Conservation (phyloP, 2,888 invertebrate genomes). For the Eilema griseolum region DNA sequence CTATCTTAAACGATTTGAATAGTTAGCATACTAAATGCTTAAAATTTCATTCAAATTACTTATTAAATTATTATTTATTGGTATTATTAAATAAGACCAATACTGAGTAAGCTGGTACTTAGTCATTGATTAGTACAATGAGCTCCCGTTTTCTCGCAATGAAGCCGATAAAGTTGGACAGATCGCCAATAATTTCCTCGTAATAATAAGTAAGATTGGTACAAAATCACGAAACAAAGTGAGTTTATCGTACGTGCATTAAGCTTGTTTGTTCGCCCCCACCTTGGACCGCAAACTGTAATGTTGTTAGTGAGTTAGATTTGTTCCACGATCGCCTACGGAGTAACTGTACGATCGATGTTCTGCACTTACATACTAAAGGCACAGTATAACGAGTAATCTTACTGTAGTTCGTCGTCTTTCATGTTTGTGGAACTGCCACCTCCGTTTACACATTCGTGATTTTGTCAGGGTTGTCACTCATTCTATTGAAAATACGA, state of each 20-base stretch:
- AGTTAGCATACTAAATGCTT: too few species aligned
- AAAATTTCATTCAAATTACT: too few species aligned
- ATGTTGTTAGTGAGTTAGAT: constrained; percentile 53
- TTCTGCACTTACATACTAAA: constrained; percentile 1
- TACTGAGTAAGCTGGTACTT: not conserved
- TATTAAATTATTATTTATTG: too few species aligned
- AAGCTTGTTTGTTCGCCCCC: constrained; percentile 43
- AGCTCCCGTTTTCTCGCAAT: not conserved
- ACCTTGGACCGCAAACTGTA: constrained; percentile 52
- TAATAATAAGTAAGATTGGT: constrained; percentile 35
- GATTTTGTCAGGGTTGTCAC: too few species aligned
- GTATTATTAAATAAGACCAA: not conserved
- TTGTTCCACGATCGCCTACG: constrained; percentile 39
- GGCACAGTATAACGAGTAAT: too few species aligned
- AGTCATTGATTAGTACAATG: not conserved
- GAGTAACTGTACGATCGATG: constrained; percentile 37
- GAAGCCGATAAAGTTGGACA: constrained; percentile 10
- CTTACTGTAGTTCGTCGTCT: too few species aligned
- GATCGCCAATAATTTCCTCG: constrained; percentile 15
- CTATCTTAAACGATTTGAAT: too few species aligned
- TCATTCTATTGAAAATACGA: too few species aligned
- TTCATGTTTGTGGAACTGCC: too few species aligned
- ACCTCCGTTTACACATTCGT: too few species aligned
- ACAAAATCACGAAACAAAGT: constrained; percentile 43
- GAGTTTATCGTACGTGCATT: constrained; percentile 50